Evolutionary conservation across 2,113 vertebrate species (phyloP).

Genomic region (Daubentonia madagascariensis): DNA sequence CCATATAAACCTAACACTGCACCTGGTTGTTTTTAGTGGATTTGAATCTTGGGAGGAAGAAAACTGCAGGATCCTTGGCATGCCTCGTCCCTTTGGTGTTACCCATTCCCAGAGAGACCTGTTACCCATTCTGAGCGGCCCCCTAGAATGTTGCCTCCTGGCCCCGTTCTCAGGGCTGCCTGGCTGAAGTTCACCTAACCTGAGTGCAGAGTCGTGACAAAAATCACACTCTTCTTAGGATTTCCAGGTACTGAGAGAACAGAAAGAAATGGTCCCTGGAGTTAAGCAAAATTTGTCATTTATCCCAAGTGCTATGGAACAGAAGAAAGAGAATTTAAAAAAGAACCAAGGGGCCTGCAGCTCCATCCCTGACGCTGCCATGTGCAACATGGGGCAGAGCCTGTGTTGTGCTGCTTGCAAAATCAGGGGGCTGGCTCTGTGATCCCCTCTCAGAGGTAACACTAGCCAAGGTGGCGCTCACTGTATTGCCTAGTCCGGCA

Average conservation of each 20-base stretch:
- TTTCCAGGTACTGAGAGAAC: neutral
- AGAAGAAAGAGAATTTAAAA: neutral
- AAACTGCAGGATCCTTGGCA: neutral
- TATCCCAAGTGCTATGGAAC: neutral
- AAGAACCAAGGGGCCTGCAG: neutral
- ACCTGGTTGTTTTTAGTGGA: neutral
- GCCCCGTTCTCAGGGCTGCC: neutral
- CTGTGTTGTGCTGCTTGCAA: neutral
- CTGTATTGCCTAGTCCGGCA: neutral
- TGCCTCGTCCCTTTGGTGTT: neutral
- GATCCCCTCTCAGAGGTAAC: neutral
- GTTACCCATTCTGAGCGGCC: neutral
- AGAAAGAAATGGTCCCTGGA: neutral
- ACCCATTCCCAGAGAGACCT: neutral
- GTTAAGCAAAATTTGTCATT: neutral
- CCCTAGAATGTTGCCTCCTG: neutral
- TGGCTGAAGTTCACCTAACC: neutral
- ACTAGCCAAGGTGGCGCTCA: fast-evolving
- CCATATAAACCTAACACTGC: neutral
- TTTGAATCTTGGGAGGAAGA: neutral
- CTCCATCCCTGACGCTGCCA: fast-evolving
- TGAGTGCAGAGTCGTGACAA: neutral
- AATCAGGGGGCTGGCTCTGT: neutral
- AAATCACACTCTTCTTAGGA: neutral
- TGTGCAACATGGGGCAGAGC: neutral